Evolutionary conservation across 2,113 vertebrate species (phyloP), one percentile per base, ranked within the genome.

Genomic region (Xenopus borealis): DNA sequence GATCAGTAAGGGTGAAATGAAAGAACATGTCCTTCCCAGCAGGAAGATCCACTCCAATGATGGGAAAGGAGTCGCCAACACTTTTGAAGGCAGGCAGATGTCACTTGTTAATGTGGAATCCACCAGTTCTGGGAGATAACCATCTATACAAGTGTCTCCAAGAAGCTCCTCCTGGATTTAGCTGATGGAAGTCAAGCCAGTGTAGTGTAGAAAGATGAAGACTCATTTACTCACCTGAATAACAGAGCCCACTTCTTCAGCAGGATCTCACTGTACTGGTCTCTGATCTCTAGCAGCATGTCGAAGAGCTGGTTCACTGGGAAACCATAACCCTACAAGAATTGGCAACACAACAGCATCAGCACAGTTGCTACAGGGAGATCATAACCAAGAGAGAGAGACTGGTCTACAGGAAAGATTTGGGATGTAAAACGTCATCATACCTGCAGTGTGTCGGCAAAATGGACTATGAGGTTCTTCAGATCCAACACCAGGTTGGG

Each of bases 381-480:
- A 3, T 27, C 23, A 27, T 27, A 27, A 27, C 23, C 2, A 6
- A 40, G 8, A 9, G 3, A 40, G 33, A 40, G 33, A 30, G 45
- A 11, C n/a, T n/a, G 61, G 45, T 3, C 2, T 12, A 12, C 62
- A 27, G 23, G 23, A 27, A 27, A 27, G 23, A 27, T 3, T 13
- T 69, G 23, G 9, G 63, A 16, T 1, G 1, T 50, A 50, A 9
- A 50, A 50, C 5, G 47, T 5, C 11, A 50, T 1, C 79, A 0
- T 84, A 98, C 97, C 95, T 98, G 97, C 62, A 99, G 92, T 0
- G 96, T 98, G 74, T 99, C 97, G 0, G 97, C 96, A 69, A 99
- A 98, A 20, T 98, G 92, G 19, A 99, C 96, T 0, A 98, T 98
- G 78, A 99, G 97, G 84, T 98, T 97, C 90, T 99, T 99, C 86